Evolutionary conservation across 2,888 invertebrate genomes (phyloP), one percentile per base, ranked within the genome.

Genomic region (Cistogaster globosa): DNA sequence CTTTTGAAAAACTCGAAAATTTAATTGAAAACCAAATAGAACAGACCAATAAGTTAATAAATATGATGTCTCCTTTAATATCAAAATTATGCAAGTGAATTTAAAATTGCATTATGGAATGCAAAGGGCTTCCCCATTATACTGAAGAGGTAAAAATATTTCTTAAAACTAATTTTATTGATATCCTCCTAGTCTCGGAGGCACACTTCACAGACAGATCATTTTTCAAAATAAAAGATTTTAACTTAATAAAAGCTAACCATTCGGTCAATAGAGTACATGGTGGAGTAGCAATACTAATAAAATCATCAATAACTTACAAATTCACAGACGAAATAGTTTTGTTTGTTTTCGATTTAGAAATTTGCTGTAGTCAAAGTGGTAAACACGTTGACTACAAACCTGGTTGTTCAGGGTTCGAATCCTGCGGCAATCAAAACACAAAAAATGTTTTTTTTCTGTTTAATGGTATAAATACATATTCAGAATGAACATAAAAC

Each of bases 31-130:
- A 42, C 12, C 42, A 62, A 62, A 62, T 22, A 45, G 65, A 42
- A 12, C 42, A 12, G 42, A 12, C 12, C 42, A 42, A 42, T 42
- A 42, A 12, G 42, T 12, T 42, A 12, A 42, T 42, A 42, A 42
- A 2, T 12, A 42, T 42, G 42, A 42, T 42, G 42, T 42, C 42
- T 42, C 12, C 12, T 42, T 42, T 42, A 42, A 42, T 42, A 42
- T 12, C 42, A 42, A 45, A 22, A 12, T 14, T 65, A 45, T 65
- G 42, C 26, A 65, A 22, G 8, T 45, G 7, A 65, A 65, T 26
- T 16, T 65, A 8, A 65, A 48, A 65, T 65, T 16, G 58, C 58
- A 58, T 36, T 45, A 65, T 65, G 48, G 22, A 65, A 65, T 45
- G 63, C 12, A 63, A 63, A 1, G 63, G 63, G 20, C 18, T 63